phyloP scores from a whole-genome alignment of 2,113 vertebrate genomes.

The Bujurquina vittata region DNA sequence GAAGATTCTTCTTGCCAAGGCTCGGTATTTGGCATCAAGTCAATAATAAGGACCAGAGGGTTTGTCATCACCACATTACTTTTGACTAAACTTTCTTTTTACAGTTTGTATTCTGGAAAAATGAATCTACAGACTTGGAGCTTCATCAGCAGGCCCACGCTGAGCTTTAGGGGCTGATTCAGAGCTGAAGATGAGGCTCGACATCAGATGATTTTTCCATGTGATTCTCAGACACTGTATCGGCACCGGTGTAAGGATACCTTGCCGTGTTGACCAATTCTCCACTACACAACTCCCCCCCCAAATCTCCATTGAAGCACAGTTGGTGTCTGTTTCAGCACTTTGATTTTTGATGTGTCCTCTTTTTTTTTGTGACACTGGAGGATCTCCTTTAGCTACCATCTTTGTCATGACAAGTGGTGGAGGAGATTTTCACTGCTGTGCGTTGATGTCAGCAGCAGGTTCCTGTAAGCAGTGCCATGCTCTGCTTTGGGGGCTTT shows the following conservation, averaged over 20 bases:
- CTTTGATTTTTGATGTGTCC: background rate
- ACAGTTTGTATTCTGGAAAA: background rate
- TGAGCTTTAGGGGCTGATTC: background rate
- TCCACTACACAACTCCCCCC: background rate
- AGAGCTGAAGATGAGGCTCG: background rate
- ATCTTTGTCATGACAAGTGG: background rate
- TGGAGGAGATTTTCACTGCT: conserved; percentile 42
- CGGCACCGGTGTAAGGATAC: background rate
- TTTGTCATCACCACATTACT: background rate
- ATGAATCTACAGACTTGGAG: background rate
- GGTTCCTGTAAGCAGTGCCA: conserved; percentile 50
- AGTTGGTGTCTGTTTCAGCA: background rate
- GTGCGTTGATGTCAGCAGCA: conserved; percentile 28
- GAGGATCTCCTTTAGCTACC: background rate
- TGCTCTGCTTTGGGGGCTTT: conserved; percentile 53
- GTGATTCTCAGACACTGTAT: background rate
- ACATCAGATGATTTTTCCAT: background rate
- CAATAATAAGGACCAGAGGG: background rate
- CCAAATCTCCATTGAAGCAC: background rate
- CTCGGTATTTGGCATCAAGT: background rate
- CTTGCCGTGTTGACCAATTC: background rate
- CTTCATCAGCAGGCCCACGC: too few relatives aligned
- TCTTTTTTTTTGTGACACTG: background rate
- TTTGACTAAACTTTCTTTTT: background rate
- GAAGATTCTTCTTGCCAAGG: conserved; percentile 8